phyloP scores from a whole-genome alignment of 2,888 invertebrate genomes.

The Busseola fusca region DNA sequence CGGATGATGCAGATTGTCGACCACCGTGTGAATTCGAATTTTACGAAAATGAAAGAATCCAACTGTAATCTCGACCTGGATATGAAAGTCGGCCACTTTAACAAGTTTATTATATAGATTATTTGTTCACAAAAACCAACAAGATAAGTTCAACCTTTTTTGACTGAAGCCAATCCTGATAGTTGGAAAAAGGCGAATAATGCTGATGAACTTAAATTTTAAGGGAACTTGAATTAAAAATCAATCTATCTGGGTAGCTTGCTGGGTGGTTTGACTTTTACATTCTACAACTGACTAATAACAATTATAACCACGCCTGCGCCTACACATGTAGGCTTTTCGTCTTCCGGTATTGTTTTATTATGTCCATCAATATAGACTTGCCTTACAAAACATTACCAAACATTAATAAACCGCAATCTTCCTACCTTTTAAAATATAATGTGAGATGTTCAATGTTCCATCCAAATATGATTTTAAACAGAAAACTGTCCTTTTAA shows the following conservation, averaged over 20 bases:
- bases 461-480: conserved; percentile 3
- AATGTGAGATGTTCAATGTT: conserved; percentile 6
- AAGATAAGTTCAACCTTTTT: conserved; percentile 25
- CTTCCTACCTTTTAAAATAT: not conserved
- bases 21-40: conserved; percentile 28
- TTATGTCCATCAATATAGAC: conserved; percentile 58
- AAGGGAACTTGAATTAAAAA: not conserved
- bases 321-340: conserved; percentile 34
- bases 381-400: conserved; percentile 58
- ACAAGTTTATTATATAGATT: conserved; percentile 17
- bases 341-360: conserved; percentile 28
- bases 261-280: conserved; percentile 6
- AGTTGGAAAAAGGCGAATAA: not conserved
- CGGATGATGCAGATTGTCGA: conserved; percentile 12
- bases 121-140: conserved; percentile 14
- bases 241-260: not conserved
- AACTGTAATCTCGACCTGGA: conserved; percentile 50
- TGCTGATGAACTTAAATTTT: not conserved
- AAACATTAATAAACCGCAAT: conserved; percentile 46
- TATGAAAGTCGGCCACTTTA: conserved; percentile 32
- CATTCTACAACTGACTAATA: conserved; percentile 8
- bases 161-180: not conserved
- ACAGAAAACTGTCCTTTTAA: conserved; percentile 9
- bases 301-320: conserved; percentile 7
- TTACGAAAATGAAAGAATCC: conserved; percentile 46